phyloP scores from a whole-genome alignment of 2,113 vertebrate species.

The Erythrocebus patas region DNA sequence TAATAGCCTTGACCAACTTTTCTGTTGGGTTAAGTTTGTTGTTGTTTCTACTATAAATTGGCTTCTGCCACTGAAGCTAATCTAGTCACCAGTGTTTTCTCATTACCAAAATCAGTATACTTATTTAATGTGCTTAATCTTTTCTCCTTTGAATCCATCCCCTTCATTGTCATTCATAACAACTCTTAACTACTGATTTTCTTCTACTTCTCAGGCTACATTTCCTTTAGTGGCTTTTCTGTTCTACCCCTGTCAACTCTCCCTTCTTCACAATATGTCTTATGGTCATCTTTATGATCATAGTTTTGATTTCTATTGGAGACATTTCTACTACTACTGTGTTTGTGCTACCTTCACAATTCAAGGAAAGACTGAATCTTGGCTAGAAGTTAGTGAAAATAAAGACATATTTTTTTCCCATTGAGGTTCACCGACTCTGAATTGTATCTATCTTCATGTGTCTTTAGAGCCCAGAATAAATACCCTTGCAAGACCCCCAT shows the following conservation, averaged over 20 bases:
- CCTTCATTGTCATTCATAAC: background rate
- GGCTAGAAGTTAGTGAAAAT: background rate
- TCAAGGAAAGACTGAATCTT: background rate
- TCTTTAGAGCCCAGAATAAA: background rate
- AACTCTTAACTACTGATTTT: background rate
- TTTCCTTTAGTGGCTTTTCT: background rate
- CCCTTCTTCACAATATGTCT: background rate
- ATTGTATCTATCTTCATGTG: background rate
- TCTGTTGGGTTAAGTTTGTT: background rate
- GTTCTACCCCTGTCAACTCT: background rate
- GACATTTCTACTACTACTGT: background rate
- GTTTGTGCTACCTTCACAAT: background rate
- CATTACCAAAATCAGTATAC: background rate
- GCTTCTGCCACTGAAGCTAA: conserved; percentile 1
- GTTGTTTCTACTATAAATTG: background rate
- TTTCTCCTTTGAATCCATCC: background rate
- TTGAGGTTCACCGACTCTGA: background rate
- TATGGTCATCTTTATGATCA: background rate
- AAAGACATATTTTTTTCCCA: background rate
- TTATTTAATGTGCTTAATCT: background rate
- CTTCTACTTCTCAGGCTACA: background rate
- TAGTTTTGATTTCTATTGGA: background rate
- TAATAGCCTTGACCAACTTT: background rate
- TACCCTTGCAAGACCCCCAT: background rate
- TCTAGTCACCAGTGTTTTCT: background rate